These are phyloP conservation scores for Notocelia uddmanniana DNA, from an alignment of 2,888 invertebrate genomes.

Conservation along the genomic window DNA sequence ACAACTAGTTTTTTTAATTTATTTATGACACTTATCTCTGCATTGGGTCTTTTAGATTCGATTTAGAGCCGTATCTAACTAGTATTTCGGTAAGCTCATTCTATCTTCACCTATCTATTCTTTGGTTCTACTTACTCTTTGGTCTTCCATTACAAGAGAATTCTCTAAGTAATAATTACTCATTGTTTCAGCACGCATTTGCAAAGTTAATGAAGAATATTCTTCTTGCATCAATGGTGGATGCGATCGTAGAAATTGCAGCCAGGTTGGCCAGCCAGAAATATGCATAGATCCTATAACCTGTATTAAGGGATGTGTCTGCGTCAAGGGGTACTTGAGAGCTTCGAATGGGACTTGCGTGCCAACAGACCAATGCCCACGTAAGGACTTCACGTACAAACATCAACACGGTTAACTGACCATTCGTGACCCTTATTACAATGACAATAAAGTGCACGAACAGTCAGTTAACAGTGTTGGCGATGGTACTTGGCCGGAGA, in stretches of 20 bases:
- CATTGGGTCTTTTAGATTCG: no score
- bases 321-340: conserved; percentile 56
- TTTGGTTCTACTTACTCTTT: no score
- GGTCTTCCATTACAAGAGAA: no score
- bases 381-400: not conserved
- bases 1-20: not conserved
- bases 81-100: no score
- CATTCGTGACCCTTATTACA: no score
- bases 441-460: no score
- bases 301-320: conserved; percentile 60
- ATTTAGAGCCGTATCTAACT: no score
- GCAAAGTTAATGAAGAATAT: conserved; percentile 28
- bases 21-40: no score
- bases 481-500: no score
- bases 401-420: no score
- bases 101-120: no score
- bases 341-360: conserved; percentile 57
- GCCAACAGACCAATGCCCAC: conserved; percentile 53
- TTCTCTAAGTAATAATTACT: not conserved
- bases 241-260: conserved; percentile 57
- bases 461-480: no score
- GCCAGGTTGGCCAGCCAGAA: conserved; percentile 54
- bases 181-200: conserved; percentile 10
- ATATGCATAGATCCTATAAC: conserved; percentile 53
- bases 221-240: conserved; percentile 58